Evolutionary conservation across 2,113 vertebrate species (phyloP).

Genomic region (Octodon degus): DNA sequence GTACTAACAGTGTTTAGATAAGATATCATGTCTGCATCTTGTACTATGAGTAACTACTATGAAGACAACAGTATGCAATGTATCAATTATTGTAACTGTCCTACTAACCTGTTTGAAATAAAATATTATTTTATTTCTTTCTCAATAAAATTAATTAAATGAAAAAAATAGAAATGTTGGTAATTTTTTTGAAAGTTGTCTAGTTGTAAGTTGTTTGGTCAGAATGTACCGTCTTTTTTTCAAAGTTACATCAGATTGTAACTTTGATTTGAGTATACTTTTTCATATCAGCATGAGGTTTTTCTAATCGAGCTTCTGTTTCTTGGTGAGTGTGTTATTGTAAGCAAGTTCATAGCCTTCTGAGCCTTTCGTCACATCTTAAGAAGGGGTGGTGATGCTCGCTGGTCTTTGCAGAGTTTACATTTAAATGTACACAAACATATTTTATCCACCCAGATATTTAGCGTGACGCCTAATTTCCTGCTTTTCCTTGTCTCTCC

Average conservation of each 20-base stretch:
- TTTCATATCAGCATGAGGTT: background rate
- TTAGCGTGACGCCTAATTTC: rapidly evolving
- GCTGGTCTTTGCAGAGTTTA: background rate
- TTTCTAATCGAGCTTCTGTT: background rate
- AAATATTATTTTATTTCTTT: too few relatives aligned
- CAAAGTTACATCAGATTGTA: too few relatives aligned
- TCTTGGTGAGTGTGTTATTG: background rate
- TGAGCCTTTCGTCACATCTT: background rate
- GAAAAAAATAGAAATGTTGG: background rate
- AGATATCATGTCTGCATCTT: too few relatives aligned
- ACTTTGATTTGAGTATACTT: too few relatives aligned
- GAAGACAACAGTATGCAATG: too few relatives aligned
- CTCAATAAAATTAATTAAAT: too few relatives aligned
- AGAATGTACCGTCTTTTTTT: background rate
- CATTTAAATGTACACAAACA: background rate
- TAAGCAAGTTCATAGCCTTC: background rate
- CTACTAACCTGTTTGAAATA: too few relatives aligned
- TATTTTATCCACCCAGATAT: background rate
- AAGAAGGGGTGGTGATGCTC: background rate
- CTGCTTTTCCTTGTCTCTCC: background rate
- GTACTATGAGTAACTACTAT: too few relatives aligned
- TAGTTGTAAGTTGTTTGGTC: background rate
- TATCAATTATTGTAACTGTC: too few relatives aligned
- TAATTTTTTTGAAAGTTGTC: background rate
- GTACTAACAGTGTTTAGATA: too few relatives aligned